Evolutionary conservation across 2,797 vertebrate species (phyloP).

Genomic region (Gambelia wislizenii): DNA sequence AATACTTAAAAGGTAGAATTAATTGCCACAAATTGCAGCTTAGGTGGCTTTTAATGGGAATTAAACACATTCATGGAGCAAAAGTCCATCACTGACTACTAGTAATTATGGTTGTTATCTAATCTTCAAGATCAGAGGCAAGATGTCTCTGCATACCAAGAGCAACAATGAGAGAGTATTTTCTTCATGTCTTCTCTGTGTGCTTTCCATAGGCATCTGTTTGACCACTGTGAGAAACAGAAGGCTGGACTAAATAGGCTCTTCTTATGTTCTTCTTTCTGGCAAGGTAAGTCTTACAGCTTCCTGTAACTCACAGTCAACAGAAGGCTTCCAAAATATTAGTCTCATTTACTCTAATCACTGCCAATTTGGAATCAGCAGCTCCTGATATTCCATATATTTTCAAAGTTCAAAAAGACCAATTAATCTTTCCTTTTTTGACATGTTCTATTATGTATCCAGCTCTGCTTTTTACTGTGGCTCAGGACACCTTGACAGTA

Average conservation of each 20-base stretch:
- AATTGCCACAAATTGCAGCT: not conserved
- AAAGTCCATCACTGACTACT: not conserved
- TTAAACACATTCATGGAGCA: not conserved
- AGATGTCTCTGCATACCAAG: not conserved
- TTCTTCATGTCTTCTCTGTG: not conserved
- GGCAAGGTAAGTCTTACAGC: not conserved
- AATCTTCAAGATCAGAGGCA: no score
- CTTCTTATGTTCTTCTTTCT: not conserved
- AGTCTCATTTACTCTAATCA: not conserved
- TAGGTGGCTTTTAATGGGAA: not conserved
- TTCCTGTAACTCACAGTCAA: not conserved
- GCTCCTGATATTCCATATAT: not conserved
- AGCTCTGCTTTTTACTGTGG: not conserved
- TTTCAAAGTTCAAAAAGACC: conserved; percentile 9
- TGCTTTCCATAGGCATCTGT: not conserved
- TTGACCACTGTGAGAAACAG: not conserved
- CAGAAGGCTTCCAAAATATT: not conserved
- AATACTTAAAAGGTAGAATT: not conserved
- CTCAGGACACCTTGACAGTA: conserved; percentile 8
- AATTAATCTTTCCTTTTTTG: not conserved
- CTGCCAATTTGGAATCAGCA: not conserved
- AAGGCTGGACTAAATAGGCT: not conserved
- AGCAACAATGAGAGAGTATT: not conserved
- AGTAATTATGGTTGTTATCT: no score
- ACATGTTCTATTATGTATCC: not conserved